Percentiles rank a stretch among this genome's conserved stretches.
phyloP scores from a whole-genome alignment of 2,888 invertebrate species.

The Drosophila setosimentum region DNA sequence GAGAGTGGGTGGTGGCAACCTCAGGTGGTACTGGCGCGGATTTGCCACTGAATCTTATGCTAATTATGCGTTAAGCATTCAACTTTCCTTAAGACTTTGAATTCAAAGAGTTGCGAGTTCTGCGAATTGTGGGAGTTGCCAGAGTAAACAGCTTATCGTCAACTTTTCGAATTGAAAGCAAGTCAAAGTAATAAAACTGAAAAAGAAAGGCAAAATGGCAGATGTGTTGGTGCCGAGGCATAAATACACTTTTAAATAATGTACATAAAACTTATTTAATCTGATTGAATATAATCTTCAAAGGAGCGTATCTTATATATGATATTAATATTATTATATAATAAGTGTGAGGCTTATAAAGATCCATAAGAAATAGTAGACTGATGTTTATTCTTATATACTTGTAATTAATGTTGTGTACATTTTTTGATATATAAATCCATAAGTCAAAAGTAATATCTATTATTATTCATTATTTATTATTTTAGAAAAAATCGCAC shows the following conservation, averaged over 20 bases:
- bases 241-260: conserved; percentile 8
- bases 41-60: conserved; percentile 71
- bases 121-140: conserved; percentile 24
- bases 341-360: neutral
- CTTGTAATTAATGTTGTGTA: accelerated
- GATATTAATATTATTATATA: neutral
- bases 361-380: neutral
- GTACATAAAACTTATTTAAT: neutral
- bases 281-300: neutral
- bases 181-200: neutral
- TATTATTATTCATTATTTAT: too few relatives aligned
- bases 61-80: conserved; percentile 72
- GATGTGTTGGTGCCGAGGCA: neutral
- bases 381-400: too few relatives aligned
- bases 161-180: conserved; percentile 41
- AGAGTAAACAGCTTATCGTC: conserved; percentile 44
- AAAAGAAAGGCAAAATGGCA: neutral
- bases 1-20: neutral
- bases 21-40: conserved; percentile 34
- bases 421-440: neutral
- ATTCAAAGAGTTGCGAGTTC: conserved; percentile 51
- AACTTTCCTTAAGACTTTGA: conserved; percentile 60
- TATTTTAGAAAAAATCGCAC: neutral
- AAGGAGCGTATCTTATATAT: neutral
- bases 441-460: neutral